Evolutionary conservation across 2,797 vertebrate genomes (phyloP).

Genomic region (Coregonus ussuriensis): DNA sequence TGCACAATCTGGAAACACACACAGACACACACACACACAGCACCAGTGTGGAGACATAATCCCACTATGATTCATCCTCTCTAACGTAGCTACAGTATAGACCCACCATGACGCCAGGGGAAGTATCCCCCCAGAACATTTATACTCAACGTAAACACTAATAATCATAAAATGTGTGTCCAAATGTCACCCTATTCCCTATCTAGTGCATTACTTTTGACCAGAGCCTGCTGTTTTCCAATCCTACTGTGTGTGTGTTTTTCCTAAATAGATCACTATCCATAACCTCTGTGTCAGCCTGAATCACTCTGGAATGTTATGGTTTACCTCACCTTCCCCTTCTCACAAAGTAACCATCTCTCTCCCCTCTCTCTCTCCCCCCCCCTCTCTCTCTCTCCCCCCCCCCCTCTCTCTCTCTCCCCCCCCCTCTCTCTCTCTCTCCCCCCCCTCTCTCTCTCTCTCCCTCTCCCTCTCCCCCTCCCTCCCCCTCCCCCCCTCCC

Average conservation of each 20-base stretch:
- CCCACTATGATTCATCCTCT: not conserved
- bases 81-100: not conserved
- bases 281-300: not conserved
- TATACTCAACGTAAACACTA: not conserved
- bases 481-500: no score
- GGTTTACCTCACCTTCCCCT: not conserved
- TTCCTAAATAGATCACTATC: not conserved
- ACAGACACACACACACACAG: no score
- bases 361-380: not conserved
- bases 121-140: not conserved
- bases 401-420: no score
- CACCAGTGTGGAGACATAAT: not conserved
- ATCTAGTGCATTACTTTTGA: no score
- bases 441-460: not conserved
- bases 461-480: not conserved
- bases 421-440: not conserved
- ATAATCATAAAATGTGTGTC: not conserved
- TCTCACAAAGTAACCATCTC: not conserved
- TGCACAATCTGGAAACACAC: constrained; percentile 10
- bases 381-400: not conserved
- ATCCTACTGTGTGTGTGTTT: not conserved
- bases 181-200: no score
- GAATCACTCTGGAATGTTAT: not conserved
- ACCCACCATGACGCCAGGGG: not conserved
- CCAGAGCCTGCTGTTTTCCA: not conserved